These are phyloP conservation scores for Proisotoma minuta DNA, from an alignment of 2,888 invertebrate species.

Conservation along the genomic window DNA sequence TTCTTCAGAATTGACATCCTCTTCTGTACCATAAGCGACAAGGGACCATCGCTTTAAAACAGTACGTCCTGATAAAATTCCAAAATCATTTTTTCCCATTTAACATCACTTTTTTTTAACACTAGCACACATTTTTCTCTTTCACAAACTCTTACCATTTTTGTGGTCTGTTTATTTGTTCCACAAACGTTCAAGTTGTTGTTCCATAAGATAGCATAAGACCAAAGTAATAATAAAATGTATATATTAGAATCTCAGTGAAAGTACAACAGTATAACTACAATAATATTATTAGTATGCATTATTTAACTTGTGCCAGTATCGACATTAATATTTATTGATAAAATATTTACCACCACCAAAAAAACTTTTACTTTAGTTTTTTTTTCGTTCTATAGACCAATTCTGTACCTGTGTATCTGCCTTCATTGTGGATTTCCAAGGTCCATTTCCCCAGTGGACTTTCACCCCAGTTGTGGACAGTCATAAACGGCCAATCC, in stretches of 20 bases:
- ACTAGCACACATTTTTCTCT: not conserved
- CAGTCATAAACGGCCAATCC: conserved; percentile 99
- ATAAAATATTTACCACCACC: no score
- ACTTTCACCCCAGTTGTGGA: conserved; percentile 33
- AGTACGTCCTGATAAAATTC: conserved; percentile 65
- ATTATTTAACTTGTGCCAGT: no score
- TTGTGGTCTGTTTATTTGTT: conserved; percentile 43
- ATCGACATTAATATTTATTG: no score
- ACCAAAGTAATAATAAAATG: no score
- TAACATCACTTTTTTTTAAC: not conserved
- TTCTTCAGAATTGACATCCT: conserved; percentile 50
- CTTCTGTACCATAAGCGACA: conserved; percentile 82
- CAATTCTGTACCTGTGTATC: conserved; percentile 67
- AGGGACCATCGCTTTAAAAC: conserved; percentile 89
- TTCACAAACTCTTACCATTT: conserved; percentile 32
- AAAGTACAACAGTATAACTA: no score
- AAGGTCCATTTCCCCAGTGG: conserved; percentile 79
- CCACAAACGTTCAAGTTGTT: no score
- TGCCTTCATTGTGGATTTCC: conserved; percentile 91
- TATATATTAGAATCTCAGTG: no score
- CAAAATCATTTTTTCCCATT: not conserved
- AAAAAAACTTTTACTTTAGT: not conserved
- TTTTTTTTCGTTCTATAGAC: no score
- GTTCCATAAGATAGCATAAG: conserved; percentile 2
- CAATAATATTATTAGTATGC: no score